phyloP scores from a whole-genome alignment of 2,888 invertebrate genomes.

The Lasioglossum lativentre region DNA sequence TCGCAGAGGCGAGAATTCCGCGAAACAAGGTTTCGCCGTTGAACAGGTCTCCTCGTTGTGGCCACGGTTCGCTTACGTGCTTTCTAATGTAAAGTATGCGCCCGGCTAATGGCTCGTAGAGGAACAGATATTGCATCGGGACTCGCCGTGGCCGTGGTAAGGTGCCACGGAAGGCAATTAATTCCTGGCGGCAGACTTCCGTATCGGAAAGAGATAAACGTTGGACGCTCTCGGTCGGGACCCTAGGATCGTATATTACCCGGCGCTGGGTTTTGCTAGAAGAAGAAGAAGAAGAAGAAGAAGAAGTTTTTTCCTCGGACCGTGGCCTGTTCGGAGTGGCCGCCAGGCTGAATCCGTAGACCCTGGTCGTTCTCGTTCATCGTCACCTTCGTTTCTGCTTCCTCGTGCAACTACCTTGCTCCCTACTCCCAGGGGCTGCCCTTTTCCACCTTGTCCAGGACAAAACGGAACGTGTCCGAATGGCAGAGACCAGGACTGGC shows the following conservation, averaged over 20 bases:
- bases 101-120: slow-evolving; percentile 71
- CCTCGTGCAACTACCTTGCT: slow-evolving; percentile 24
- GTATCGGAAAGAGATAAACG: slow-evolving; percentile 76
- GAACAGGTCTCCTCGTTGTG: slow-evolving; percentile 61
- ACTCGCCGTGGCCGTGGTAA: slow-evolving; percentile 64
- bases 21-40: slow-evolving; percentile 67
- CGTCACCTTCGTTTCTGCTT: background rate
- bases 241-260: slow-evolving; percentile 71
- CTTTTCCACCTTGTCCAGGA: slow-evolving; percentile 61
- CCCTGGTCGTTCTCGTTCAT: slow-evolving; percentile 8
- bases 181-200: slow-evolving; percentile 72
- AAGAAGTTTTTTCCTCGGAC: background rate
- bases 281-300: slow-evolving; percentile 21
- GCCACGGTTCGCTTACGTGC: slow-evolving; percentile 66
- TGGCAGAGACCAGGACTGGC: slow-evolving; percentile 78
- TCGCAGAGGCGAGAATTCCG: slow-evolving; percentile 56
- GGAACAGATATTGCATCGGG: slow-evolving; percentile 74
- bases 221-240: slow-evolving; percentile 70
- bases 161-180: slow-evolving; percentile 74
- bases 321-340: background rate
- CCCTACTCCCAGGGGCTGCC: slow-evolving; percentile 57
- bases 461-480: slow-evolving; percentile 60
- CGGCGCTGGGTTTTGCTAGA: slow-evolving; percentile 61
- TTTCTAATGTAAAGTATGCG: slow-evolving; percentile 74
- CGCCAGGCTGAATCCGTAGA: background rate